Percentiles rank a stretch among this genome's conserved stretches.
Evolutionary conservation across 2,888 invertebrate species (phyloP).

Genomic region (Chalcosyrphus nemorum): DNA sequence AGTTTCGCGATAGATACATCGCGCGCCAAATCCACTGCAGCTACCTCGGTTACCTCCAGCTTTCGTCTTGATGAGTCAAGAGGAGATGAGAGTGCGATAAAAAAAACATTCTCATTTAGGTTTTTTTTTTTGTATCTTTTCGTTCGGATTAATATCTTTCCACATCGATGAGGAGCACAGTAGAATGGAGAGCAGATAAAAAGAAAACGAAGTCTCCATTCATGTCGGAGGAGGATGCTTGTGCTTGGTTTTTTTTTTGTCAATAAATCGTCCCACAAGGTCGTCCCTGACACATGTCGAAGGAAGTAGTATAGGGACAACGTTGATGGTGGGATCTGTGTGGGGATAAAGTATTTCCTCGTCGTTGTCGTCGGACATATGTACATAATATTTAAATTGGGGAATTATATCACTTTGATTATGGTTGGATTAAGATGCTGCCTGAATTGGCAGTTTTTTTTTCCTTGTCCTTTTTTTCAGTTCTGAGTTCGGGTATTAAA

Average conservation of each 20-base stretch:
- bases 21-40: not conserved
- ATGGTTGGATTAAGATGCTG: constrained; percentile 18
- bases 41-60: constrained; percentile 10
- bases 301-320: not conserved
- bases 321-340: not conserved
- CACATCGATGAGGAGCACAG: constrained; percentile 3
- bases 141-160: constrained; percentile 10
- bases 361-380: constrained; percentile 26
- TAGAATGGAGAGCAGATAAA: not conserved
- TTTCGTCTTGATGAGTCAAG: constrained; percentile 41
- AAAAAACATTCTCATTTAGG: too few species aligned
- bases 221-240: constrained; percentile 1
- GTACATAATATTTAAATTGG: constrained; percentile 51
- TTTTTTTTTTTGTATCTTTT: not conserved
- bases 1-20: constrained; percentile 40
- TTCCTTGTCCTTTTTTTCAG: not conserved
- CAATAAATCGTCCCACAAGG: constrained; percentile 30
- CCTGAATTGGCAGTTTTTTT: not conserved
- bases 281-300: constrained; percentile 22
- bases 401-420: constrained; percentile 37
- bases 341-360: constrained; percentile 6
- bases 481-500: constrained; percentile 1
- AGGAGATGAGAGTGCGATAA: constrained; percentile 26
- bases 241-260: too few species aligned
- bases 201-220: constrained; percentile 9